phyloP scores from a whole-genome alignment of 1,140 invertebrate genomes.

The Drosophila serrata region DNA sequence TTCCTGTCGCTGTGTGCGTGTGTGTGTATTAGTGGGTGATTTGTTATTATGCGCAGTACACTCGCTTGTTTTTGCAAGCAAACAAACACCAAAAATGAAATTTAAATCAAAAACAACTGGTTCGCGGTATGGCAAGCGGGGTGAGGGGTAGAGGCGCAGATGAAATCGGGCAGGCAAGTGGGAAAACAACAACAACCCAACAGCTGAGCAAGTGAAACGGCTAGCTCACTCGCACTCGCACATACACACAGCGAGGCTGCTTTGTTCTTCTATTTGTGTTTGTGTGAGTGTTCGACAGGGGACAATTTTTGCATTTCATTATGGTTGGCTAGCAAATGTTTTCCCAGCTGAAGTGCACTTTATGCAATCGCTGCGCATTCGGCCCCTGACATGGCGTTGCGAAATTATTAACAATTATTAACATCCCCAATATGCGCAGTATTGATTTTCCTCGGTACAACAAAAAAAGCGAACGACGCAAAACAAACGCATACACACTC shows the following conservation, averaged over 20 bases:
- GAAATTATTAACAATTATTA: slow-evolving; percentile 55
- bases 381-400: slow-evolving; percentile 6
- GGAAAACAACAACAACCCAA: slow-evolving; percentile 61
- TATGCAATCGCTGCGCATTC: slow-evolving; percentile 16
- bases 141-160: slow-evolving; percentile 6
- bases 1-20: slow-evolving; percentile 14
- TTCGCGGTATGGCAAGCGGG: slow-evolving; percentile 19
- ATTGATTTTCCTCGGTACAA: slow-evolving; percentile 70
- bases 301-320: slow-evolving; percentile 52
- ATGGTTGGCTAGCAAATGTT: slow-evolving; percentile 21
- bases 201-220: slow-evolving; percentile 72
- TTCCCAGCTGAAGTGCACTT: slow-evolving; percentile 32
- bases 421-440: slow-evolving; percentile 68
- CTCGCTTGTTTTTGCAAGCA: slow-evolving; percentile 47
- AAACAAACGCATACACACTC: slow-evolving; percentile 69
- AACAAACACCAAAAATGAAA: slow-evolving; percentile 55
- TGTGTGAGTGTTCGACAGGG: slow-evolving; percentile 28
- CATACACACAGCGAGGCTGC: slow-evolving; percentile 19
- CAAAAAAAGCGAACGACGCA: slow-evolving; percentile 73
- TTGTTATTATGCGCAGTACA: slow-evolving; percentile 59
- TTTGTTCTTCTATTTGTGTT: slow-evolving; percentile 29
- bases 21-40: slow-evolving; percentile 28
- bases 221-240: slow-evolving; percentile 30
- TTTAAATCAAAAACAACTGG: slow-evolving; percentile 64
- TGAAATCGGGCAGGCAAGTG: slow-evolving; percentile 19